Base-by-base conservation (phyloP, 1,140 invertebrate genomes). In the Caligus rogercresseyi region DNA sequence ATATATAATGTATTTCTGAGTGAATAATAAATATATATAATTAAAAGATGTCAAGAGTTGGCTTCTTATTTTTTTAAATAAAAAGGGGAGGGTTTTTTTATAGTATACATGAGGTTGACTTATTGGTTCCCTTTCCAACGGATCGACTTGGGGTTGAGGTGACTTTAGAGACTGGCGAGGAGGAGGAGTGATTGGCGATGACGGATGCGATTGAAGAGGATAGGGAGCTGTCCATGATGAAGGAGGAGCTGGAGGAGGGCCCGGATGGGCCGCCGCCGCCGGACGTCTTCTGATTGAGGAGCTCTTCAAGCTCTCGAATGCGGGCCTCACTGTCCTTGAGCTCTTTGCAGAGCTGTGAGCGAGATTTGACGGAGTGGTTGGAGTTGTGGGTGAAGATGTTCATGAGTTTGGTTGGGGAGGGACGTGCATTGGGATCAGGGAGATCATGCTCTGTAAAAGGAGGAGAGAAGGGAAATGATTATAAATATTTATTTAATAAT, bases 251-350 rank as follows among this genome's bases (percentile, higher is more conserved):
- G 31, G 31, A 43, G 31, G n/a, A 7, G n/a, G 31, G 7, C n/a
- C n/a, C n/a, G n/a, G n/a, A n/a, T n/a, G n/a, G n/a, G n/a, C n/a
- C n/a, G n/a, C n/a, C n/a, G n/a, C n/a, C n/a, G n/a, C n/a, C n/a
- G 7, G 31, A 7, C 31, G 7, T 7, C n/a, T n/a, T 7, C 7
- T 43, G 31, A 43, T 43, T 43, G 7, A 43, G 31, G 31, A 43
- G 31, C 31, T 43, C 31, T 43, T 43, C 31, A 7, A 43, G n/a
- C 31, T 43, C 7, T 43, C 31, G 31, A 43, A 43, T 43, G 31
- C 31, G 31, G n/a, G 31, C 31, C 31, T 43, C 31, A 43, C 31
- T 43, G n/a, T 57, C 55, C 55, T 25, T 57, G 13, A 57, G 55
- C 20, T 57, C 55, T 23, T 57, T 57, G 20, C 23, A 57, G 3